Conservation (phyloP, 2,113 vertebrate species). For the Oryzias celebensis region DNA sequence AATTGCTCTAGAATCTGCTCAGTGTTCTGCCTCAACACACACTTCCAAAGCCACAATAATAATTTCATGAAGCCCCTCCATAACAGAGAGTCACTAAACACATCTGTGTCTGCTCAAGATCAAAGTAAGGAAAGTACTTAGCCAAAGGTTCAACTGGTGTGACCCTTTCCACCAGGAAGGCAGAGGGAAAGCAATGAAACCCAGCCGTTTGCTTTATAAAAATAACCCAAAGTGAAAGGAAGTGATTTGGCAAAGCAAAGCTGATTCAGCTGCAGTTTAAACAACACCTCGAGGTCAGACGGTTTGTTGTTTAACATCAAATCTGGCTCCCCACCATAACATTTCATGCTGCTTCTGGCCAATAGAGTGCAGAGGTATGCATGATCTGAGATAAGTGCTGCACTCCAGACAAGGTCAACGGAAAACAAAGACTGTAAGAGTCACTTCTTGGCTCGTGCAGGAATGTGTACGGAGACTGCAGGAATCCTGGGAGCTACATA, state of each 20-base stretch:
- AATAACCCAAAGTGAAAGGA: slow-evolving; percentile 37
- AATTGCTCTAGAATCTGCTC: too few species aligned
- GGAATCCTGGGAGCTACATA: slow-evolving; percentile 21
- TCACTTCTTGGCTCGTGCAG: slow-evolving; percentile 9
- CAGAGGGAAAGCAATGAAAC: slow-evolving; percentile 33
- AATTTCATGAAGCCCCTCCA: slow-evolving; percentile 40
- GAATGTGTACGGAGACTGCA: slow-evolving; percentile 10
- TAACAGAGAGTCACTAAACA: slow-evolving; percentile 56
- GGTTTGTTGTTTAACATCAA: slow-evolving; percentile 34
- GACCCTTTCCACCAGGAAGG: slow-evolving; percentile 7
- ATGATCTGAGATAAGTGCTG: slow-evolving; percentile 40
- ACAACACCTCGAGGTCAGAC: slow-evolving; percentile 39
- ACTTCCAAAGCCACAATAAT: slow-evolving; percentile 31
- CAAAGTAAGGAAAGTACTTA: slow-evolving; percentile 41
- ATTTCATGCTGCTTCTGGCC: slow-evolving; percentile 37
- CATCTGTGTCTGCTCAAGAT: slow-evolving; percentile 42
- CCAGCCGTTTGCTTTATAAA: slow-evolving; percentile 31
- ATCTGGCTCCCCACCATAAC: slow-evolving; percentile 3
- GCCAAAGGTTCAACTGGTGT: slow-evolving; percentile 29
- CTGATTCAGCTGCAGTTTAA: slow-evolving; percentile 35
- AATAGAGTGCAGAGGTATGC: slow-evolving; percentile 22
- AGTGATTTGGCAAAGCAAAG: slow-evolving; percentile 38
- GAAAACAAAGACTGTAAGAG: slow-evolving; percentile 14
- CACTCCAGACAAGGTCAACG: slow-evolving; percentile 25
- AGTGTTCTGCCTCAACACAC: slow-evolving; percentile 13